A percentile compares a stretch with the other conserved stretches of the same genome.
These are phyloP conservation scores for Helogale parvula DNA, from an alignment of 2,113 vertebrate species.

Conservation along the genomic window DNA sequence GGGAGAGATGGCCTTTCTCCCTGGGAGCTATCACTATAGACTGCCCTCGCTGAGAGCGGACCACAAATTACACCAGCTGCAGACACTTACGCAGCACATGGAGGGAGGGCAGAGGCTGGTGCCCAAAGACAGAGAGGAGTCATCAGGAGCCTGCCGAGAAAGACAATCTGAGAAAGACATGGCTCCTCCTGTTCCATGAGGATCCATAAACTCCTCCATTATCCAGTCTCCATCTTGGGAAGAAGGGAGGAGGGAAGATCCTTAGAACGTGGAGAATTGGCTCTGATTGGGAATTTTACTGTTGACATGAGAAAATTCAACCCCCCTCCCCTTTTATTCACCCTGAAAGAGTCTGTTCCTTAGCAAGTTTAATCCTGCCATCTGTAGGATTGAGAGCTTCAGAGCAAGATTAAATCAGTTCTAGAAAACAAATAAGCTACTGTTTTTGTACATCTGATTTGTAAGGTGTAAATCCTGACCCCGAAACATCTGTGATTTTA, in stretches of 20 bases:
- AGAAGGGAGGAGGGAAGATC: background rate
- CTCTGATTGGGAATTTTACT: background rate
- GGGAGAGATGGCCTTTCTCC: slow-evolving; percentile 27
- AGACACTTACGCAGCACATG: slow-evolving; percentile 39
- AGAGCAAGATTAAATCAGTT: slow-evolving; percentile 34
- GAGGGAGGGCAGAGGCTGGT: background rate
- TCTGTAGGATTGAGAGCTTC: slow-evolving; percentile 21
- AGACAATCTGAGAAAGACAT: background rate
- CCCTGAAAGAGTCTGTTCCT: background rate
- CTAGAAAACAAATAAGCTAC: slow-evolving; percentile 49
- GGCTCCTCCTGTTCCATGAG: background rate
- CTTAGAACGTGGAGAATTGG: background rate
- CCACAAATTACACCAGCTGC: slow-evolving; percentile 54
- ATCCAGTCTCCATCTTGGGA: background rate
- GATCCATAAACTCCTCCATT: background rate
- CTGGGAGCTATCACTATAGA: slow-evolving; percentile 58
- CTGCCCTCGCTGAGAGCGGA: slow-evolving; percentile 19
- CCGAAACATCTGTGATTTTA: background rate
- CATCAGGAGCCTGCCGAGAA: background rate
- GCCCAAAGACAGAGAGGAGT: background rate
- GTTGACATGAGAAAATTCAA: background rate
- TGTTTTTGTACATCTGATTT: slow-evolving; percentile 1
- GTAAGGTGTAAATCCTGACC: slow-evolving; percentile 45
- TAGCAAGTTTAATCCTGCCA: background rate
- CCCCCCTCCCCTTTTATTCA: background rate